Evolutionary conservation across 2,797 vertebrate genomes (phyloP).

Genomic region (Manis javanica): DNA sequence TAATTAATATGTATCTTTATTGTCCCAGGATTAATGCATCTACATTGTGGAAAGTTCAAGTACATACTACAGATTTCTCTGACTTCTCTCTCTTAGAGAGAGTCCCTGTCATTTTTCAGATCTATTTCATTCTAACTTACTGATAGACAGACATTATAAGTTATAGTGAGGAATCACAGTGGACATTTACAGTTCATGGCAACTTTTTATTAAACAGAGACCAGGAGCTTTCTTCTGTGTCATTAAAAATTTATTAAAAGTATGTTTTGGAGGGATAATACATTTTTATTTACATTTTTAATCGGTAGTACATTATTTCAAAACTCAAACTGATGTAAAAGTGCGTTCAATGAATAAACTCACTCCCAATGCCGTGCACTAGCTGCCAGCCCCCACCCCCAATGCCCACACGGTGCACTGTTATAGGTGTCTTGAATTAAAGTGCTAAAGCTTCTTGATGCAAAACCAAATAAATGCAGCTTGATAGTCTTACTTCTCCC

Average conservation of each 20-base stretch:
- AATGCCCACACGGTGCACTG: not conserved
- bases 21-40: not conserved
- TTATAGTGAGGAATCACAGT: not conserved
- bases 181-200: not conserved
- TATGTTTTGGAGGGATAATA: not conserved
- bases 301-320: not conserved
- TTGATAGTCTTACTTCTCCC: not conserved
- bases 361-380: fast-evolving
- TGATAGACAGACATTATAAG: not conserved
- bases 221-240: not conserved
- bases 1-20: not conserved
- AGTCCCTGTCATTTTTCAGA: not conserved
- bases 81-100: not conserved
- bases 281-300: constrained; percentile 1
- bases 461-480: not conserved
- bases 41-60: not conserved
- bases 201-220: not conserved
- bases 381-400: fast-evolving
- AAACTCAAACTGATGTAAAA: not conserved
- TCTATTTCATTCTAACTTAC: not conserved
- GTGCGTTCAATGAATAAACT: not conserved
- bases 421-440: not conserved
- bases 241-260: not conserved
- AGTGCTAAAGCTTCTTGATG: not conserved
- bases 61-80: not conserved